These are phyloP conservation scores for Centropus bengalensis DNA, from an alignment of 2,113 vertebrate species.

Conservation along the genomic window DNA sequence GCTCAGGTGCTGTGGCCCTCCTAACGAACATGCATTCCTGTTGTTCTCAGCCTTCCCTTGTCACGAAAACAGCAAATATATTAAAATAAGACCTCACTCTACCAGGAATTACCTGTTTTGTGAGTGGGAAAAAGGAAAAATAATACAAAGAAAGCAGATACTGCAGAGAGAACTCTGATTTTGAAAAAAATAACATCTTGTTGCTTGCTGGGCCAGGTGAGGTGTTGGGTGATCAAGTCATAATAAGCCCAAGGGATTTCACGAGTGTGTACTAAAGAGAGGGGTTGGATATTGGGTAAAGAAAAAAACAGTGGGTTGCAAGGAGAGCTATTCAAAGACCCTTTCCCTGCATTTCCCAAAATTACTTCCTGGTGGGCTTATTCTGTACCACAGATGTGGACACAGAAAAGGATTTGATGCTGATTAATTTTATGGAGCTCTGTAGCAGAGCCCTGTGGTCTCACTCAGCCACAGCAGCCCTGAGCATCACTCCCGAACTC, in stretches of 20 bases:
- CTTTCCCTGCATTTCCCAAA: background rate
- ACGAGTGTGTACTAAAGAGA: background rate
- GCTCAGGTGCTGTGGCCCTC: background rate
- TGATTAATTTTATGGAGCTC: background rate
- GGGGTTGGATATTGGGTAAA: background rate
- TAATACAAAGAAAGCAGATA: background rate
- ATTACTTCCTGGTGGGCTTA: background rate
- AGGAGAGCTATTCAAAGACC: background rate
- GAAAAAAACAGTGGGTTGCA: background rate
- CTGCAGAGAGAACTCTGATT: background rate
- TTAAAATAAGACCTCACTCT: background rate
- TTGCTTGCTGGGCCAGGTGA: background rate
- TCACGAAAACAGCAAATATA: background rate
- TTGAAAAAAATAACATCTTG: background rate
- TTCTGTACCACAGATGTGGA: background rate
- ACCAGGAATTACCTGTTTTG: background rate
- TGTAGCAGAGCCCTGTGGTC: background rate
- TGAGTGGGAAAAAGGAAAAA: background rate
- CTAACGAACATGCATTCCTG: background rate
- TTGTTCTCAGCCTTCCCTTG: background rate
- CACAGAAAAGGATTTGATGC: background rate
- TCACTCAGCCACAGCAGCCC: background rate
- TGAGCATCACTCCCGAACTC: background rate
- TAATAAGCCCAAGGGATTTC: background rate
- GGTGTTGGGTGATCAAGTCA: background rate